Conservation (phyloP, 2,797 vertebrate species). For the Poeciliopsis infans region DNA sequence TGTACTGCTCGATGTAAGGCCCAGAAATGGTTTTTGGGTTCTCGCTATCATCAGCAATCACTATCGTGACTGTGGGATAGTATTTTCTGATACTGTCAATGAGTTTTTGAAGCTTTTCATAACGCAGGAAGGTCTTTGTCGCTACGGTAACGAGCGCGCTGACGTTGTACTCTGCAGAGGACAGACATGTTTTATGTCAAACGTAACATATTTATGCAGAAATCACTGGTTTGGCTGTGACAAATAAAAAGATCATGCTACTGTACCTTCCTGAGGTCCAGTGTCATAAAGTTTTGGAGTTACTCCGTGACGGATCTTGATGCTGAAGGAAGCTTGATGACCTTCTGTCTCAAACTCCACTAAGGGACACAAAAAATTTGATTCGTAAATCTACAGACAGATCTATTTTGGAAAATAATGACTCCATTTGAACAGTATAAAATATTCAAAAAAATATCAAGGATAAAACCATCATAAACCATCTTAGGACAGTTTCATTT, state of each 20-base stretch:
- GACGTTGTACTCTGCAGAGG: constrained; percentile 85
- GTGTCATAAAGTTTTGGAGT: constrained; percentile 89
- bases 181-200: not conserved
- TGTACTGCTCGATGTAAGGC: constrained; percentile 89
- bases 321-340: constrained; percentile 85
- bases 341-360: constrained; percentile 89
- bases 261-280: constrained; percentile 75
- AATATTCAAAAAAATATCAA: not conserved
- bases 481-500: not conserved
- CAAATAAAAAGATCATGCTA: not conserved
- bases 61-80: constrained; percentile 89
- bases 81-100: constrained; percentile 90
- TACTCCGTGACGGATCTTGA: constrained; percentile 86
- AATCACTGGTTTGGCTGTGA: not conserved
- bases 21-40: constrained; percentile 84
- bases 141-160: constrained; percentile 91
- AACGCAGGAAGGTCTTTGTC: constrained; percentile 94
- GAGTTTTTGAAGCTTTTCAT: constrained; percentile 87
- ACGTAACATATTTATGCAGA: not conserved
- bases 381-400: not conserved
- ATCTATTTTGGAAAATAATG: not conserved
- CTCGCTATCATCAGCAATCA: constrained; percentile 92
- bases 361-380: constrained; percentile 69
- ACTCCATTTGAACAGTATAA: not conserved
- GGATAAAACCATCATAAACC: not conserved